Percentiles rank a stretch among this genome's conserved stretches.
Conservation (phyloP, 53 echinoderm and acorn worm species). For the Henricia sp. region DNA sequence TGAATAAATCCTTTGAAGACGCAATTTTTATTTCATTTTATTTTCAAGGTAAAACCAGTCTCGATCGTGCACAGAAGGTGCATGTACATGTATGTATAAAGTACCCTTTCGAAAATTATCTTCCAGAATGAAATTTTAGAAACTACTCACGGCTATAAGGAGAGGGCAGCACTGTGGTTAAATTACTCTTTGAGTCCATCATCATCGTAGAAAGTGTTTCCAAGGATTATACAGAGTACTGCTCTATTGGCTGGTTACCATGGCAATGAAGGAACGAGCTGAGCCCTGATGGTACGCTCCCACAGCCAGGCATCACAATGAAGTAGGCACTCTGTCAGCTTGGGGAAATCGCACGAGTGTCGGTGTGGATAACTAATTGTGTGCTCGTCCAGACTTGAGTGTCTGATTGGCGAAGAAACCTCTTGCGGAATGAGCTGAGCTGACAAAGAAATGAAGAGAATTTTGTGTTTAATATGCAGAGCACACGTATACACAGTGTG, state of each 20-base stretch:
- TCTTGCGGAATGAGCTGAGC: not conserved
- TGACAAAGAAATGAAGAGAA: slow-evolving; percentile 13
- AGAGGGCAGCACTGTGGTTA: slow-evolving; percentile 40
- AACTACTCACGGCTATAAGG: slow-evolving; percentile 10
- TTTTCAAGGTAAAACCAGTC: no score
- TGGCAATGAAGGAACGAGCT: slow-evolving; percentile 12
- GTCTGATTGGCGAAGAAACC: not conserved
- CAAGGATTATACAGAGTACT: no score
- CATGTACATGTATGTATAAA: not conserved
- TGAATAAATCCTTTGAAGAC: no score
- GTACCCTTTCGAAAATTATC: not conserved
- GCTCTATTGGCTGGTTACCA: slow-evolving; percentile 20
- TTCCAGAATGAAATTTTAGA: not conserved
- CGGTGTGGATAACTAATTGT: slow-evolving; percentile 29
- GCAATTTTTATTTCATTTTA: no score
- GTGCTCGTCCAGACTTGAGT: slow-evolving; percentile 35
- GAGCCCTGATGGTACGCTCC: not conserved
- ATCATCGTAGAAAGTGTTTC: slow-evolving; percentile 31
- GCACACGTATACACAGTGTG: not conserved
- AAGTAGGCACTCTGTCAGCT: slow-evolving; percentile 2
- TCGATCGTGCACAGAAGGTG: no score
- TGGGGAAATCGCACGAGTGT: not conserved
- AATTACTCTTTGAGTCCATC: slow-evolving; percentile 37
- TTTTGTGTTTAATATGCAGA: slow-evolving; percentile 23
- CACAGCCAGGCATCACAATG: slow-evolving; percentile 1